Base-by-base conservation (phyloP, 2,888 invertebrate species). In the Drepanosiphum platanoidis region DNA sequence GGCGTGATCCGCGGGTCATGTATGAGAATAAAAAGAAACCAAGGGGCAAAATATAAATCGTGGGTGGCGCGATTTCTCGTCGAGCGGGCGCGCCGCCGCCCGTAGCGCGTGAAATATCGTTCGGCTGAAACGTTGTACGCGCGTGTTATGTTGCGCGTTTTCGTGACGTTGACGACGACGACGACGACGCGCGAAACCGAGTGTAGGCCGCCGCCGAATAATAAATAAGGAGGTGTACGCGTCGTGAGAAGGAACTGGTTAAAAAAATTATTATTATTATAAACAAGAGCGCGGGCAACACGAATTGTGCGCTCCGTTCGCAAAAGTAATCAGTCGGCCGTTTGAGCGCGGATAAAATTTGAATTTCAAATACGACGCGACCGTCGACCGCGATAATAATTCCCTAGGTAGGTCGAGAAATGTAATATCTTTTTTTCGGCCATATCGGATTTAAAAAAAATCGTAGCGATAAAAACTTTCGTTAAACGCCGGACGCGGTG, bases 1-100 rank as follows among this genome's bases (percentile, higher is more conserved):
- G n/a, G 30, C 61, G 27, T 61, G 61, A 27, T 9, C n/a, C 30
- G 9, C 64, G 64, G 27, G 64, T 27, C n/a, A 8, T 9, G 11
- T 5, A 18, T 3, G 13, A 11, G 13, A 9, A 9, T 15, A 46
- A 46, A 46, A 9, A 9, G 18, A 9, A 61, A 5, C 27, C 8
- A n/a, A 3, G 4, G 9, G 8, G 11, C 11, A 11, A 30, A 30
- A 64, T 3, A 30, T 11, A 64, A 64, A 64, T 27, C 27, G 64
- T 64, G 64, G 64, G 64, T 64, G 64, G 64, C 64, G 27, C 64
- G 27, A 27, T 64, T 30, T 64, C 64, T 64, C 1, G 64, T 64
- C 27, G 64, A 30, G 27, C 27, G n/a, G n/a, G n/a, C n/a, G n/a
- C n/a, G n/a, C n/a, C n/a, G 52, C 22, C 52, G 30, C 64, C 64